Conservation (phyloP, 2,888 invertebrate genomes). For the Athrips mouffetella region DNA sequence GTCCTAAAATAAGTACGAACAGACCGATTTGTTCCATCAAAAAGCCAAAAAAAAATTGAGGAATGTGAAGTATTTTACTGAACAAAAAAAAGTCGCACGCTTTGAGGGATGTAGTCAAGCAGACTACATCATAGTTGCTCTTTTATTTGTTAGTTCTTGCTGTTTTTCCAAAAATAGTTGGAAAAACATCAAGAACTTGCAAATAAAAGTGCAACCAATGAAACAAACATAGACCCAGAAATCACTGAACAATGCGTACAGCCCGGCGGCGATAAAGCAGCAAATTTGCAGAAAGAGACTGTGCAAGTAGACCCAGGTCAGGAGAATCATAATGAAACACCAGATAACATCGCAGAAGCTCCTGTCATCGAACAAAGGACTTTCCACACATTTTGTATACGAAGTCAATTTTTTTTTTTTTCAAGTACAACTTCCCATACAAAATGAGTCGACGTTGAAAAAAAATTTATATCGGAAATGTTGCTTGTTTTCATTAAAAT, state of each 20-base stretch:
- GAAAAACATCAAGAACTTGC: background rate
- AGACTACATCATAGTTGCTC: background rate
- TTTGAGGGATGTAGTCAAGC: constrained; percentile 7
- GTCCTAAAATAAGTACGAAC: constrained; percentile 43
- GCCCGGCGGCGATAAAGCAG: background rate
- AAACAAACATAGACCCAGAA: background rate
- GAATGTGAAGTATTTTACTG: constrained; percentile 39
- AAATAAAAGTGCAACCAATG: background rate
- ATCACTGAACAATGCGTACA: background rate
- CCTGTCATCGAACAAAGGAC: too few species aligned
- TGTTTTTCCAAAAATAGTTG: too few species aligned
- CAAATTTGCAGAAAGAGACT: background rate
- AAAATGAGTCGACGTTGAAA: too few species aligned
- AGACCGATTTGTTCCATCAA: constrained; percentile 57
- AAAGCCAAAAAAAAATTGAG: constrained; percentile 64
- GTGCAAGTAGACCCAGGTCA: background rate
- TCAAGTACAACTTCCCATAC: too few species aligned
- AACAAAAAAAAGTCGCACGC: constrained; percentile 43
- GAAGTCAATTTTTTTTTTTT: too few species aligned
- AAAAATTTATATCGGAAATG: too few species aligned
- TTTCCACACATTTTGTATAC: too few species aligned
- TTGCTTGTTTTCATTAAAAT: too few species aligned
- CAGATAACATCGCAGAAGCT: background rate
- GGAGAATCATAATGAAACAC: background rate
- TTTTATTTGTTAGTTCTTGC: too few species aligned